phyloP scores from a whole-genome alignment of 2,797 vertebrate genomes.

The Sphenopsis melanotis region DNA sequence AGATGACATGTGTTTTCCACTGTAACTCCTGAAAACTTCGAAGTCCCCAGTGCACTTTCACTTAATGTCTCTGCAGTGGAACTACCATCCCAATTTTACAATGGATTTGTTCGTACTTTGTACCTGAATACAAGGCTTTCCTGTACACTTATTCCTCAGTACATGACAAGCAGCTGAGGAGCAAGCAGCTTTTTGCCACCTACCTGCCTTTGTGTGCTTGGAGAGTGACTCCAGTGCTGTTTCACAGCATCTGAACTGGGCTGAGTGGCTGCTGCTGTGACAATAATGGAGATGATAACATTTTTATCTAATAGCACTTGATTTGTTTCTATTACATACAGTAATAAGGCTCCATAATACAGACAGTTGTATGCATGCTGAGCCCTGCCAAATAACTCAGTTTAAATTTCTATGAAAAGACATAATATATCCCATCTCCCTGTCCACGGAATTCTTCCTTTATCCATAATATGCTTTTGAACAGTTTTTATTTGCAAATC shows the following conservation, averaged over 20 bases:
- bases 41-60: neutral
- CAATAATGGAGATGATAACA: neutral
- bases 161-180: neutral
- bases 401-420: neutral
- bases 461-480: conserved; percentile 16
- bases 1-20: neutral
- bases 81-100: neutral
- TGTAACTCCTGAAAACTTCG: neutral
- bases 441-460: neutral
- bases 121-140: neutral
- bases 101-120: neutral
- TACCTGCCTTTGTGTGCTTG: neutral
- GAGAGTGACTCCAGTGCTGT: neutral
- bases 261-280: neutral
- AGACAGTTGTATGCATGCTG: neutral
- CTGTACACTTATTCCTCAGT: neutral
- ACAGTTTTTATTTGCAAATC: conserved; percentile 49
- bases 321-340: neutral
- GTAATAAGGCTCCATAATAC: neutral
- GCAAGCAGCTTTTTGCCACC: neutral
- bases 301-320: neutral
- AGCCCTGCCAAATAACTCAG: neutral
- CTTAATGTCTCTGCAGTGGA: neutral
- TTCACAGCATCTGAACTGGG: neutral
- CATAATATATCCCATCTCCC: neutral